Evolutionary conservation across 2,888 invertebrate genomes (phyloP).

Genomic region (Nysson spinosus): DNA sequence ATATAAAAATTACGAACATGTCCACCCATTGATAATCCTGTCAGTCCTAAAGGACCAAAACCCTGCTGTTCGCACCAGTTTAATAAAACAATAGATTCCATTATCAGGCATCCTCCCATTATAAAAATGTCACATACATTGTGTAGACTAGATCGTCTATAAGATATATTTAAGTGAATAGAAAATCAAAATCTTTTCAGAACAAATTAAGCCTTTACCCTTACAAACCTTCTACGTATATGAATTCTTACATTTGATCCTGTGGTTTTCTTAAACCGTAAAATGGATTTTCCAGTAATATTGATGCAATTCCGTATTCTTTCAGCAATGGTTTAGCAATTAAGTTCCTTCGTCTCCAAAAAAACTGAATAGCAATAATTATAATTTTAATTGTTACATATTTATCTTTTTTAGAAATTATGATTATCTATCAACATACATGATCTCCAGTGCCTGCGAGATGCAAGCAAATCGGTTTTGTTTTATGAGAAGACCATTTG

Average conservation of each 20-base stretch:
- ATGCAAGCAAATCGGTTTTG: slow-evolving; percentile 93
- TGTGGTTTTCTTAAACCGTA: slow-evolving; percentile 93
- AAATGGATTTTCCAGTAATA: slow-evolving; percentile 98
- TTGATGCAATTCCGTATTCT: slow-evolving; percentile 93
- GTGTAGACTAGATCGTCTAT: slow-evolving; percentile 91
- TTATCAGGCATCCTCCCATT: slow-evolving; percentile 97
- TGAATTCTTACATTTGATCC: slow-evolving; percentile 85
- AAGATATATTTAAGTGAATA: neutral
- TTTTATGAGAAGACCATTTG: slow-evolving; percentile 84
- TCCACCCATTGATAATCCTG: slow-evolving; percentile 98
- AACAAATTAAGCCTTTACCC: slow-evolving; percentile 3
- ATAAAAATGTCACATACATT: slow-evolving; percentile 99
- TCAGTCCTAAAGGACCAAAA: slow-evolving; percentile 94
- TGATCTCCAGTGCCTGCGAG: slow-evolving; percentile 99
- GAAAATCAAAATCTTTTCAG: slow-evolving; percentile 8
- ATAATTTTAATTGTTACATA: slow-evolving; percentile 7
- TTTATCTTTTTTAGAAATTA: no score
- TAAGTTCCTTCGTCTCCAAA: slow-evolving; percentile 92
- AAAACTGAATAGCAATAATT: slow-evolving; percentile 82
- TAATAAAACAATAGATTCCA: slow-evolving; percentile 94
- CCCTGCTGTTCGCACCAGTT: slow-evolving; percentile 96
- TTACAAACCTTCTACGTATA: slow-evolving; percentile 51
- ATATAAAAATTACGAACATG: slow-evolving; percentile 86
- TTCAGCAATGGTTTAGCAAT: slow-evolving; percentile 95
- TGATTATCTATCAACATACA: no score